phyloP scores from a whole-genome alignment of 1,140 invertebrate genomes.

The Watersipora subatra region DNA sequence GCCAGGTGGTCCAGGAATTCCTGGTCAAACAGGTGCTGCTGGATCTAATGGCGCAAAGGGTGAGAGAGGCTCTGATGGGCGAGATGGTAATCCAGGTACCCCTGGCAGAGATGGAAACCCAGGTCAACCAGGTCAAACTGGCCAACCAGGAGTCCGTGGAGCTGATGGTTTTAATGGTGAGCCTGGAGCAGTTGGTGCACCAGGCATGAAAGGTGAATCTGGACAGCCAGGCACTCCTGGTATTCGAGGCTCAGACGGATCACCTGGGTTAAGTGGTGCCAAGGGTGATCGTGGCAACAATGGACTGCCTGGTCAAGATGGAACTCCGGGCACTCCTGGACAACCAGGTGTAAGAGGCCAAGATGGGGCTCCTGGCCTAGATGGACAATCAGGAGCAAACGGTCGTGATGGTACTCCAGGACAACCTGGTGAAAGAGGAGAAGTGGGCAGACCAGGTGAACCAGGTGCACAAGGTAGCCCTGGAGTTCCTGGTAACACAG shows the following conservation, averaged over 20 bases:
- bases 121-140: conserved; percentile 52
- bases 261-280: background rate
- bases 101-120: conserved; percentile 47
- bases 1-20: background rate
- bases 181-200: conserved; percentile 46
- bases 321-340: conserved; percentile 3
- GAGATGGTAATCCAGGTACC: conserved; percentile 45
- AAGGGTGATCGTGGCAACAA: conserved; percentile 4
- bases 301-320: conserved; percentile 5
- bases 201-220: conserved; percentile 54
- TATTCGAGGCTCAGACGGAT: background rate
- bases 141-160: conserved; percentile 38
- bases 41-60: conserved; percentile 19
- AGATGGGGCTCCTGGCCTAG: background rate
- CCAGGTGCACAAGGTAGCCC: background rate
- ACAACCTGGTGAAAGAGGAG: background rate
- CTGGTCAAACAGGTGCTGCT: conserved; percentile 1
- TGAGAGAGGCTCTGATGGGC: conserved; percentile 38
- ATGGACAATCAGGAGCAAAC: conserved; percentile 1
- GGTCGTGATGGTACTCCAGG: background rate
- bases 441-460: background rate
- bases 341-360: background rate
- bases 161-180: conserved; percentile 44
- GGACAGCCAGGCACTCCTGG: background rate
- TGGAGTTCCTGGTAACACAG: conserved; percentile 1